phyloP scores from a whole-genome alignment of 2,888 invertebrate genomes.

The Invenusta paracnida region DNA sequence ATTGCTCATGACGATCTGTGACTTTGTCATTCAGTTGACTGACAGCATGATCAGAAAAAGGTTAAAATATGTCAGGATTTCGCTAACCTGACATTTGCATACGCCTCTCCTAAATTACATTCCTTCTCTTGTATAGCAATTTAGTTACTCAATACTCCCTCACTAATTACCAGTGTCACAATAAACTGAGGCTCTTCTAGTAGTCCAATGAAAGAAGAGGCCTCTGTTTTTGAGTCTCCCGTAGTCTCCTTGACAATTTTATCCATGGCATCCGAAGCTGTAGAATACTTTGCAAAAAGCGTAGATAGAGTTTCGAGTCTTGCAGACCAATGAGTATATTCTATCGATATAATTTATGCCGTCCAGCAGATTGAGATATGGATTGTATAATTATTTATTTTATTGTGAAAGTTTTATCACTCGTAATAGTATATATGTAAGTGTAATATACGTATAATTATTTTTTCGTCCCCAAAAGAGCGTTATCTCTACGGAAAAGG shows the following conservation, averaged over 20 bases:
- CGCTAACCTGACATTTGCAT: background rate
- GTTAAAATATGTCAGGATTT: too few relatives aligned
- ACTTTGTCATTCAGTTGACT: slow-evolving; percentile 1
- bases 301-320: too few relatives aligned
- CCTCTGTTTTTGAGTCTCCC: slow-evolving; percentile 1
- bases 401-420: too few relatives aligned
- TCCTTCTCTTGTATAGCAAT: slow-evolving; percentile 14
- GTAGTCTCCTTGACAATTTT: slow-evolving; percentile 8
- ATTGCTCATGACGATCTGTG: slow-evolving; percentile 10
- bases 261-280: slow-evolving; percentile 5
- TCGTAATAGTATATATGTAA: too few relatives aligned
- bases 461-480: too few relatives aligned
- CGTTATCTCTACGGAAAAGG: too few relatives aligned
- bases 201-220: background rate
- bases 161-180: slow-evolving; percentile 17
- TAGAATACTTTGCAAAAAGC: slow-evolving; percentile 1
- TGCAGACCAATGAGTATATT: too few relatives aligned
- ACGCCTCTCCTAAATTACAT: background rate
- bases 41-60: background rate
- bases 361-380: too few relatives aligned
- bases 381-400: too few relatives aligned
- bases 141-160: slow-evolving; percentile 29
- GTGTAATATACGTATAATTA: too few relatives aligned
- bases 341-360: too few relatives aligned
- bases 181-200: background rate